Percentiles rank a stretch among this genome's conserved stretches.
Conservation (phyloP, 2,888 invertebrate genomes). For the Zhuqinia jingwanae region DNA sequence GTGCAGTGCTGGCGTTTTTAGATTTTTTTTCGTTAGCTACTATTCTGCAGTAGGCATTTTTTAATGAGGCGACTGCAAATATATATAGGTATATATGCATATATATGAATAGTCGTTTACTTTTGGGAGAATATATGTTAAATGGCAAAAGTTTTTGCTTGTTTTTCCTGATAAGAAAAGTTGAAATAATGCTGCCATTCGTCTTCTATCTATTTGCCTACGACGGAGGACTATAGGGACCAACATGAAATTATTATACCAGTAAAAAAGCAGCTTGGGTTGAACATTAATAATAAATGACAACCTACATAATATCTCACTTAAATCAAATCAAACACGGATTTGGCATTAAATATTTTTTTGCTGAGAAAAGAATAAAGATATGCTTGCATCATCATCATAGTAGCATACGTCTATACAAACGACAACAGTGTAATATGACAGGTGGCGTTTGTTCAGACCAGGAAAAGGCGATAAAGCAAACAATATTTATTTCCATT, state of each 20-base stretch:
- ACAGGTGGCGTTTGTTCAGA: neutral
- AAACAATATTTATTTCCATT: neutral
- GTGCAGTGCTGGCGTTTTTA: too few species aligned
- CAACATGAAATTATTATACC: neutral
- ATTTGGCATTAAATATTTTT: constrained; percentile 36
- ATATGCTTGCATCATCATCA: too few species aligned
- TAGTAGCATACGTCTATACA: too few species aligned
- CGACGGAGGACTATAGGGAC: neutral
- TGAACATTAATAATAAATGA: constrained; percentile 59
- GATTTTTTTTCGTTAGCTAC: too few species aligned
- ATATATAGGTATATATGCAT: neutral
- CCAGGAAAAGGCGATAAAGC: neutral
- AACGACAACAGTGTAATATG: neutral
- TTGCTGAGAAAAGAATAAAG: neutral
- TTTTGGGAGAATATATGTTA: too few species aligned
- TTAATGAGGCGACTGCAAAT: constrained; percentile 50
- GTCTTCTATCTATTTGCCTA: neutral
- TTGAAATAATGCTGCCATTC: constrained; percentile 19
- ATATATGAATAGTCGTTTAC: too few species aligned
- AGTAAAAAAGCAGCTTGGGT: constrained; percentile 3
- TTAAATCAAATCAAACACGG: constrained; percentile 48
- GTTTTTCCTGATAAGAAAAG: constrained; percentile 46
- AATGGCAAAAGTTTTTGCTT: constrained; percentile 30
- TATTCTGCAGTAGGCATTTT: too few species aligned
- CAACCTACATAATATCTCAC: constrained; percentile 57